Evolutionary conservation across 2,797 vertebrate species (phyloP), one percentile per base, ranked within the genome.

Genomic region (Pangasius krempfi): DNA sequence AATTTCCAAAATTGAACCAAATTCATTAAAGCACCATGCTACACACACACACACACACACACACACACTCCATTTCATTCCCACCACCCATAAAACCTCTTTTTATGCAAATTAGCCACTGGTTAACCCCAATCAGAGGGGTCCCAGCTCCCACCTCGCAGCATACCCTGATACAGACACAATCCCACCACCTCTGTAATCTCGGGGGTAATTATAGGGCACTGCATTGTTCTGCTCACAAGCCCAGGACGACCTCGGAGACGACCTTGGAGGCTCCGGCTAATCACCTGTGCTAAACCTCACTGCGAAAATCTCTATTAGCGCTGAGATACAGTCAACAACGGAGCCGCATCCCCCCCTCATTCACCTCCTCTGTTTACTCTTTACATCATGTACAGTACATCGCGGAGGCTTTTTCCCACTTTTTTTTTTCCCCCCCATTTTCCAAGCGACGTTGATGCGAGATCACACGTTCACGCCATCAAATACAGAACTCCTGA

Each of bases 41-140:
- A 40, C 52, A 58, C 78, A 40, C 79, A 81, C 33, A 81, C 30
- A 58, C 79, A 81, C 79, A 81, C 79, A 81, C 78, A 81, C 56
- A 58, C 78, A 58, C 79, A 66, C 88, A 88, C 76, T 88, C 73
- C 44, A 87, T 80, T 87, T 62, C 83, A 75, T 85, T 84, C n/a
- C 64, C 30, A 37, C 47, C 64, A 54, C 47, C 85, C 89, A 87
- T 88, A 78, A 92, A 92, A 90, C 89, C 82, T 88, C 82, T 93
- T 94, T 92, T 88, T 92, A 95, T 96, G 95, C 93, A 96, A 95
- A 96, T 96, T 91, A 96, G 93, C 89, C 89, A 89, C 91, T 92
- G 92, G 94, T 96, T 96, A 95, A 96, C 95, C 95, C 95, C 95
- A 96, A 96, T 96, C 95, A 96, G 90, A 91, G 91, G 92, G 96